These are phyloP conservation scores for Ecliptopera silaceata DNA, from an alignment of 2,888 invertebrate genomes.

Conservation along the genomic window DNA sequence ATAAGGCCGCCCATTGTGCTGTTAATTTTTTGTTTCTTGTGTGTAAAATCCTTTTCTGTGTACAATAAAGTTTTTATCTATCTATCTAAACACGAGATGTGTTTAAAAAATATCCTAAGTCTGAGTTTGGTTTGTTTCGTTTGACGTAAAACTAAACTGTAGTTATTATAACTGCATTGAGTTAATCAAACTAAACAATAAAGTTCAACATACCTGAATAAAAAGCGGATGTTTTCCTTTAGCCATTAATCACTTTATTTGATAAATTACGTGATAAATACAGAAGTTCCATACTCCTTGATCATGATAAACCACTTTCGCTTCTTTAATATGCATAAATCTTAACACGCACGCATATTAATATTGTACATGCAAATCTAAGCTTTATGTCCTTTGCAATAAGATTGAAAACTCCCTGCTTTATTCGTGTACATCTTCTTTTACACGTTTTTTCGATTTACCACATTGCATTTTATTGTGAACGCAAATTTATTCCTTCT, in stretches of 20 bases:
- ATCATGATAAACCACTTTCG: conserved; percentile 31
- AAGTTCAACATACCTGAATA: conserved; percentile 10
- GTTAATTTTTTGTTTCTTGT: too few relatives aligned
- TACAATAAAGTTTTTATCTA: too few relatives aligned
- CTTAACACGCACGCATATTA: conserved; percentile 20
- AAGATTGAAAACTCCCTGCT: not conserved
- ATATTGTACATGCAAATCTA: not conserved
- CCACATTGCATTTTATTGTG: not conserved
- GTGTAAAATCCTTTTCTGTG: too few relatives aligned
- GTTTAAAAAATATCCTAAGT: too few relatives aligned
- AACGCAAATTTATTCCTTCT: conserved; percentile 16
- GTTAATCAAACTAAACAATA: conserved; percentile 7
- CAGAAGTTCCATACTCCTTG: conserved; percentile 24
- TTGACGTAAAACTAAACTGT: too few relatives aligned
- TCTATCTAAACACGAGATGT: too few relatives aligned
- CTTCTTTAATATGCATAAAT: conserved; percentile 26
- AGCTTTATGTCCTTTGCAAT: not conserved
- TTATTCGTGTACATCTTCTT: conserved; percentile 1
- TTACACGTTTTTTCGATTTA: conserved; percentile 2
- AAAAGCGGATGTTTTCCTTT: conserved; percentile 2
- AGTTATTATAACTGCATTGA: too few relatives aligned
- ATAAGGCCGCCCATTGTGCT: too few relatives aligned
- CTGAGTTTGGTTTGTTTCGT: too few relatives aligned
- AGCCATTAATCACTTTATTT: conserved; percentile 12
- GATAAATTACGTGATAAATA: conserved; percentile 27